Conservation (phyloP, 2,113 vertebrate species). For the Nesogale talazaci region DNA sequence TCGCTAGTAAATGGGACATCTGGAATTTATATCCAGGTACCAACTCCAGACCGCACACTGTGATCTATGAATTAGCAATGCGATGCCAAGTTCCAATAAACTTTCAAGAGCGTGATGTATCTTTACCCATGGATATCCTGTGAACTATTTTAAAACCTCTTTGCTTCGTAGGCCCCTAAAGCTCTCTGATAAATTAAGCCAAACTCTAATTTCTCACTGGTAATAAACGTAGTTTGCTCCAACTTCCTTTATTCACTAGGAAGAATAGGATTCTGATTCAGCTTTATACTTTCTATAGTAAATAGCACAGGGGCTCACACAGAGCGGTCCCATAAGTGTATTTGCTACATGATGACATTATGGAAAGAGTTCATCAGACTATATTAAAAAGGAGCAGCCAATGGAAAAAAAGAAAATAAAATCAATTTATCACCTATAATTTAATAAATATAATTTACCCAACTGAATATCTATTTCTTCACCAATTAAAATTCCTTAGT, state of each 20-base stretch:
- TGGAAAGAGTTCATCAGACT: conserved; percentile 11
- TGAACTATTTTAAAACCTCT: neutral
- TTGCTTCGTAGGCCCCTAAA: neutral
- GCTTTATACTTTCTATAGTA: neutral
- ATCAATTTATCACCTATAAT: neutral
- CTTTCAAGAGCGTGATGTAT: neutral
- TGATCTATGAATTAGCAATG: neutral
- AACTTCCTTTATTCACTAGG: neutral
- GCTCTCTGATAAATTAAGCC: neutral
- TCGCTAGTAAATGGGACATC: neutral
- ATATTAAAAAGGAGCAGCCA: too few species aligned
- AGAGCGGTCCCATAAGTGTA: neutral
- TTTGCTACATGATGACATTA: neutral
- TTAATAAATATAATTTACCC: neutral
- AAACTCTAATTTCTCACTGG: conserved; percentile 21
- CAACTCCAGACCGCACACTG: neutral
- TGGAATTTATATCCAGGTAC: neutral
- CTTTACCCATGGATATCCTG: neutral
- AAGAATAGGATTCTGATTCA: conserved; percentile 23
- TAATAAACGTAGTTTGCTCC: neutral
- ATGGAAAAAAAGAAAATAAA: neutral
- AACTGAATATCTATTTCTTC: neutral
- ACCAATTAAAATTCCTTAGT: neutral
- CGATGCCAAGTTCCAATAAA: neutral
- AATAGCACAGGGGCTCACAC: conserved; percentile 5